Conservation (phyloP, 2,797 vertebrate species). For the Salarias fasciatus region DNA sequence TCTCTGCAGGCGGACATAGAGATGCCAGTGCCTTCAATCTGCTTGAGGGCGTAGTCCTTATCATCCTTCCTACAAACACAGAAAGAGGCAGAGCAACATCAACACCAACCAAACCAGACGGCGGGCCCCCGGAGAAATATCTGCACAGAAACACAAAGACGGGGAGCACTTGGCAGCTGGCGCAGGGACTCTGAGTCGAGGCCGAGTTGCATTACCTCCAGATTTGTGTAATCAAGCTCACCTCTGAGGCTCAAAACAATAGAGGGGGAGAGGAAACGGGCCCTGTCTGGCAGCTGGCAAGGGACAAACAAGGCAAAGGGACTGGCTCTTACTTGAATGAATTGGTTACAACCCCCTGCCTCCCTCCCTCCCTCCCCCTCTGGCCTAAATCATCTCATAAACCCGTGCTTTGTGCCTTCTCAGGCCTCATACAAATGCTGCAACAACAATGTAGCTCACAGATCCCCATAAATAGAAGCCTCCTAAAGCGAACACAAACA, state of each 20-base stretch:
- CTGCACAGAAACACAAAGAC: constrained; percentile 57
- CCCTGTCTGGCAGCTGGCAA: constrained; percentile 67
- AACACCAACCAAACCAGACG: constrained; percentile 65
- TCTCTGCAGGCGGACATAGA: constrained; percentile 99
- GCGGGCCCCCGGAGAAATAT: constrained; percentile 50
- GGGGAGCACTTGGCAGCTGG: constrained; percentile 67
- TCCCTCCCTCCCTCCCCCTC: constrained; percentile 1
- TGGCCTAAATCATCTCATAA: constrained; percentile 69
- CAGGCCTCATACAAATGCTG: constrained; percentile 58
- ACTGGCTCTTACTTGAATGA: constrained; percentile 57
- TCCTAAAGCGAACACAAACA: constrained; percentile 65
- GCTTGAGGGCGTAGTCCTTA: constrained; percentile 99
- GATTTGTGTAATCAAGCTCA: constrained; percentile 80
- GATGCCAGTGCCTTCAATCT: constrained; percentile 99
- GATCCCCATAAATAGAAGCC: constrained; percentile 67
- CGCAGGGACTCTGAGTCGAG: constrained; percentile 54
- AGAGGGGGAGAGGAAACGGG: constrained; percentile 60
- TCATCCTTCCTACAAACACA: constrained; percentile 94
- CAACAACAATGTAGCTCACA: constrained; percentile 64
- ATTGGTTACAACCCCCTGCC: constrained; percentile 48
- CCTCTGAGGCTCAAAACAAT: constrained; percentile 73
- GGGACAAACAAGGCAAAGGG: constrained; percentile 67
- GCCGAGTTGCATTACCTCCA: constrained; percentile 72
- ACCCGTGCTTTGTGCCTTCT: constrained; percentile 63
- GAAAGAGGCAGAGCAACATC: constrained; percentile 66